Percentiles rank a stretch among this genome's conserved stretches.
These are phyloP conservation scores for Phragmatobia fuliginosa DNA, from an alignment of 2,888 invertebrate species.

Conservation along the genomic window DNA sequence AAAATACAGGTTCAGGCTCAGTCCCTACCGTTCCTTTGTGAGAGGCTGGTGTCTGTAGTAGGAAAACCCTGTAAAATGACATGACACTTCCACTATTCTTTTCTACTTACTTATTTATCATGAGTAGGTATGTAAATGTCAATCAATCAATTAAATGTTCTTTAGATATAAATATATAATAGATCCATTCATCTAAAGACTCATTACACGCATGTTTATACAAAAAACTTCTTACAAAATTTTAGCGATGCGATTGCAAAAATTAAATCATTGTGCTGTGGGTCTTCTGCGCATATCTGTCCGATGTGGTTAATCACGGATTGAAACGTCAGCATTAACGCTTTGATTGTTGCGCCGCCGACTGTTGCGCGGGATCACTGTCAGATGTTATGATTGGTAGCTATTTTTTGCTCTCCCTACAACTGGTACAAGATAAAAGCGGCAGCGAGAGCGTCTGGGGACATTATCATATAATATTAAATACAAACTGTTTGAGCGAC, in stretches of 20 bases:
- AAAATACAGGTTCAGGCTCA: too few species aligned
- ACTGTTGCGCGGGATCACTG: constrained; percentile 52
- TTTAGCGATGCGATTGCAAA: not conserved
- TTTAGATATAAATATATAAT: too few species aligned
- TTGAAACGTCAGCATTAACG: constrained; percentile 60
- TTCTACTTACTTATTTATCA: too few species aligned
- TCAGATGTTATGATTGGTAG: constrained; percentile 66
- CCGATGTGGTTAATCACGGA: constrained; percentile 54
- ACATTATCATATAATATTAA: not conserved
- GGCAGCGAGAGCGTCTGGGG: not conserved
- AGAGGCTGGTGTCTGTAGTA: too few species aligned
- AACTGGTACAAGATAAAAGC: constrained; percentile 23
- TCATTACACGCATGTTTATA: too few species aligned
- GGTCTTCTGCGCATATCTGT: constrained; percentile 43
- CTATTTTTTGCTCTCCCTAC: constrained; percentile 52
- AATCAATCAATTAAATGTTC: too few species aligned
- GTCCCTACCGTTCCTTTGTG: too few species aligned
- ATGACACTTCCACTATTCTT: too few species aligned
- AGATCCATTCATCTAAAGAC: too few species aligned
- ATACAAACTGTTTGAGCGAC: too few species aligned
- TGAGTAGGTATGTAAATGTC: too few species aligned
- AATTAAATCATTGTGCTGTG: constrained; percentile 23
- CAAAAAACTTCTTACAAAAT: not conserved
- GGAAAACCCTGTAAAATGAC: too few species aligned
- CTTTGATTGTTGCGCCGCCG: constrained; percentile 58